Evolutionary conservation across 1,140 invertebrate species (phyloP), one percentile per base, ranked within the genome.

Genomic region (Sycophaga agraensis): DNA sequence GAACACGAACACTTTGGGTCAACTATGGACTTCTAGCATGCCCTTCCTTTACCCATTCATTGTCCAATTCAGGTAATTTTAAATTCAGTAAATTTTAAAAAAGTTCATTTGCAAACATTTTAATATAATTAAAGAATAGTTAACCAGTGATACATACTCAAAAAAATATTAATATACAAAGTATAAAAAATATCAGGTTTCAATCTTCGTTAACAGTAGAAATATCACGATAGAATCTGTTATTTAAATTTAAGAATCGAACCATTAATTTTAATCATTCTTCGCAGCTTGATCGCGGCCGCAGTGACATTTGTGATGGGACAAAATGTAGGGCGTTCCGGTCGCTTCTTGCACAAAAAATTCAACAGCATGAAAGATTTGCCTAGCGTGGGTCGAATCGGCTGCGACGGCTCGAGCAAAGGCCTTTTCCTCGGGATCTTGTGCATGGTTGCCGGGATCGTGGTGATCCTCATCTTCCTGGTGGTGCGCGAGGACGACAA

Each of bases 231-330:
- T n/a, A n/a, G n/a, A n/a, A n/a, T n/a, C n/a, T n/a, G n/a, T n/a
- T n/a, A n/a, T n/a, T n/a, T n/a, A n/a, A n/a, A n/a, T n/a, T n/a
- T n/a, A n/a, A n/a, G n/a, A n/a, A n/a, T n/a, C n/a, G n/a, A n/a
- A n/a, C n/a, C n/a, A n/a, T n/a, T n/a, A n/a, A n/a, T n/a, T n/a
- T n/a, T n/a, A n/a, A n/a, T n/a, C n/a, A n/a, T 16, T 31, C 7
- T 56, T 66, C 69, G 40, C 70, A 85, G 85, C 61, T 66, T 87
- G 31, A 85, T 87, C 42, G 85, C 85, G 0, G 85, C 85, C 0
- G 84, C 84, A 0, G 85, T 87, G 19, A 85, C 84, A 0, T 87
- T 85, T 68, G 81, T 86, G 14, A 84, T 87, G 81, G 87, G 86
- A 64, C 81, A 81, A 55, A 85, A 84, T 60, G 84, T 86, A 1